phyloP scores from a whole-genome alignment of 2,888 invertebrate species.

The Polydrusus pterygomalis region DNA sequence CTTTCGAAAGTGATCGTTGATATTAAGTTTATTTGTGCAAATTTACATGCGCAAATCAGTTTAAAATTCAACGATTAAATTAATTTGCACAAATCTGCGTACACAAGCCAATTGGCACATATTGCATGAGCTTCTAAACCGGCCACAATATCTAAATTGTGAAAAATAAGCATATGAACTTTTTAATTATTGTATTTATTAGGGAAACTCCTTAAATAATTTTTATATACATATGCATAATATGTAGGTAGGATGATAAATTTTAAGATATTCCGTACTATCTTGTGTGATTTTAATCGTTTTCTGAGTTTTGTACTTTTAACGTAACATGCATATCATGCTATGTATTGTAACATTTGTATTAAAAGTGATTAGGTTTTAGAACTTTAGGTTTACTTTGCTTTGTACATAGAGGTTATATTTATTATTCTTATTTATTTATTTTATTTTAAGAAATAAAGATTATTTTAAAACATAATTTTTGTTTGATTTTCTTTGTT shows the following conservation, averaged over 20 bases:
- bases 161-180: neutral
- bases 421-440: constrained; percentile 50
- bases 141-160: neutral
- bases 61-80: no score
- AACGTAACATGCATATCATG: neutral
- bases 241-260: neutral
- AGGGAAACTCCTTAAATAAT: constrained; percentile 4
- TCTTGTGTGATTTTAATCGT: neutral
- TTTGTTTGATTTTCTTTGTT: neutral
- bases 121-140: no score
- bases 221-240: neutral
- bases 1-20: no score
- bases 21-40: no score
- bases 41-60: no score
- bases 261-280: constrained; percentile 4
- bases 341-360: neutral
- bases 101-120: no score
- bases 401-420: constrained; percentile 50
- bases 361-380: constrained; percentile 24
- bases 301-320: neutral
- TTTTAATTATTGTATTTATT: neutral
- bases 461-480: constrained; percentile 15
- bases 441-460: constrained; percentile 47
- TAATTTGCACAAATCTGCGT: no score
- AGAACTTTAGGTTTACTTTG: constrained; percentile 14